Percentiles rank a stretch among this genome's conserved stretches.
Conservation (phyloP, 2,797 vertebrate species). For the Neosilurus hyrtlii region DNA sequence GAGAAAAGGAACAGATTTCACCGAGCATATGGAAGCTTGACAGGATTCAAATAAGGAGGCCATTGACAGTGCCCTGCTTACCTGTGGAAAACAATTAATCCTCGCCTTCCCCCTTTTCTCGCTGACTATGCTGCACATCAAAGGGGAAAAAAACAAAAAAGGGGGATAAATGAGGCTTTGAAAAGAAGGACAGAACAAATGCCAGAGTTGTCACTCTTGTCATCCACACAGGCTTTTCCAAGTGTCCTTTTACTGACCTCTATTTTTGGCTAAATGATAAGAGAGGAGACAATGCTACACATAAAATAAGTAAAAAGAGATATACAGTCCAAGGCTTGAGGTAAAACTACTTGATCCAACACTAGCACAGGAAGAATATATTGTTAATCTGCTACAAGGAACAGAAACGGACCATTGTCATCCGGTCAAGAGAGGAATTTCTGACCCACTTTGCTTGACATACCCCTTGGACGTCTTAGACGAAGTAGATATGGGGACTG, state of each 20-base stretch:
- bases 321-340: neutral
- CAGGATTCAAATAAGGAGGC: slow-evolving; percentile 62
- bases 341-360: neutral
- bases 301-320: neutral
- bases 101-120: slow-evolving; percentile 54
- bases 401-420: neutral
- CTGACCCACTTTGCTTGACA: neutral
- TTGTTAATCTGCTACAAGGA: neutral
- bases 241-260: slow-evolving; percentile 3
- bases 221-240: neutral
- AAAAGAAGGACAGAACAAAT: neutral
- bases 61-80: slow-evolving; percentile 61
- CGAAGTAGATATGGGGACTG: neutral
- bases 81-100: slow-evolving; percentile 72
- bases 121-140: slow-evolving; percentile 55
- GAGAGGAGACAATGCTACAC: neutral
- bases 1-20: slow-evolving; percentile 65
- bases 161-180: slow-evolving; percentile 33
- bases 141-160: slow-evolving; percentile 22
- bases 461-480: neutral
- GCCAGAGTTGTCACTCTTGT: neutral
- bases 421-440: neutral
- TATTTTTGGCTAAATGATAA: neutral
- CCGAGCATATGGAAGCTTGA: slow-evolving; percentile 68
- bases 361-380: neutral